phyloP scores from a whole-genome alignment of 2,797 vertebrate species.

The Anguilla pacifica region DNA sequence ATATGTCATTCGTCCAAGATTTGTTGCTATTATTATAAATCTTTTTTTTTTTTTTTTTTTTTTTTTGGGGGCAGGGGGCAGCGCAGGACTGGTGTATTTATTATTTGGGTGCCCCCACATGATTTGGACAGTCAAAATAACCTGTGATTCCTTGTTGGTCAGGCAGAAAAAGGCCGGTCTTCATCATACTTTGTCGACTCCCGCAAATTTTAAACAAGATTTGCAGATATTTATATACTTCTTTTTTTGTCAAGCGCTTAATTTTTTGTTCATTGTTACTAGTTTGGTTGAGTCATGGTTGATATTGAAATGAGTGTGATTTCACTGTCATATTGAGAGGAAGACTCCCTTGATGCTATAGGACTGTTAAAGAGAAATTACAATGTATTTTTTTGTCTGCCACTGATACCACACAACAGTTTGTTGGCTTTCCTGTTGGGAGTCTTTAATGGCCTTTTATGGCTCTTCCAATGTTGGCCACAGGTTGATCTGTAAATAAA shows the following conservation, averaged over 20 bases:
- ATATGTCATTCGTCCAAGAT: not conserved
- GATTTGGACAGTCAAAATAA: not conserved
- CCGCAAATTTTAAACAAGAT: not conserved
- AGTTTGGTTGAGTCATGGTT: not conserved
- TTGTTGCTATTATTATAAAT: conserved; percentile 1
- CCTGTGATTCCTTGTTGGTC: not conserved
- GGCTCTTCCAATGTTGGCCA: not conserved
- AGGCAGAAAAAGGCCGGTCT: not conserved
- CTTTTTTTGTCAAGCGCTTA: not conserved
- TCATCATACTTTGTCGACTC: not conserved
- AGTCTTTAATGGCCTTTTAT: conserved; percentile 4
- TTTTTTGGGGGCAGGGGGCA: not conserved
- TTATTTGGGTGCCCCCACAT: not conserved
- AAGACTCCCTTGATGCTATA: not conserved
- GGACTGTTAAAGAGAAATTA: not conserved
- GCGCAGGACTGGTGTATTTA: not conserved
- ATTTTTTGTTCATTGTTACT: not conserved
- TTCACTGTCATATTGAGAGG: not conserved
- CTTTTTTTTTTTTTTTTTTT: not conserved
- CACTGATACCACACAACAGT: not conserved
- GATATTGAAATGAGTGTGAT: not conserved
- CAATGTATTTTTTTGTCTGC: not conserved
- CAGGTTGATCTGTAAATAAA: not conserved
- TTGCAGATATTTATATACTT: conserved; percentile 10
- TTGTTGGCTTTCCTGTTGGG: not conserved